phyloP scores from a whole-genome alignment of 2,797 vertebrate species.

The Peromyscus aztecus region DNA sequence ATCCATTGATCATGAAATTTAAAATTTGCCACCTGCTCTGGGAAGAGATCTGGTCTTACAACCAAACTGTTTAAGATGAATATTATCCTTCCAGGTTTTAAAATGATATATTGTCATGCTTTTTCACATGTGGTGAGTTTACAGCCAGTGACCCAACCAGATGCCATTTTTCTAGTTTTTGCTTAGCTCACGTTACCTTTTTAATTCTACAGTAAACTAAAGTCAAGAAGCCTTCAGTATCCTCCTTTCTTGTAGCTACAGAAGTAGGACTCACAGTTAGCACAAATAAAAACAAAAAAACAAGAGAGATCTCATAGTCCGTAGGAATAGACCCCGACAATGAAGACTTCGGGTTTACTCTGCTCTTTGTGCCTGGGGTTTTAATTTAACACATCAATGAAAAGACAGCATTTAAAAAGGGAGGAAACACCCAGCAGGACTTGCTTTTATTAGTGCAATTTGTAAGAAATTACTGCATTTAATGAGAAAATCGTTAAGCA shows the following conservation, averaged over 20 bases:
- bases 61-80: slow-evolving; percentile 49
- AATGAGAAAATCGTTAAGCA: slow-evolving; percentile 89
- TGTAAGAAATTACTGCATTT: slow-evolving; percentile 88
- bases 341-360: slow-evolving; percentile 83
- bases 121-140: slow-evolving; percentile 27
- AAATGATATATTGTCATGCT: slow-evolving; percentile 8
- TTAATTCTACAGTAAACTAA: slow-evolving; percentile 42
- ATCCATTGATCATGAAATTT: slow-evolving; percentile 6
- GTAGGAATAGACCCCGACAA: slow-evolving; percentile 80
- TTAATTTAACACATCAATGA: slow-evolving; percentile 92
- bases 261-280: slow-evolving; percentile 71
- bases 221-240: slow-evolving; percentile 13
- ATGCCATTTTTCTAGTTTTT: slow-evolving; percentile 53
- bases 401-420: slow-evolving; percentile 83
- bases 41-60: neutral
- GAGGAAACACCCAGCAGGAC: slow-evolving; percentile 84
- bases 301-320: slow-evolving; percentile 75
- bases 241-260: slow-evolving; percentile 44
- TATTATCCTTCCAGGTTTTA: slow-evolving; percentile 46
- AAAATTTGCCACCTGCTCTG: slow-evolving; percentile 12
- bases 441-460: slow-evolving; percentile 89
- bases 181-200: neutral
- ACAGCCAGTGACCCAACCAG: neutral
- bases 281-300: slow-evolving; percentile 74
- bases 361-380: slow-evolving; percentile 87